Evolutionary conservation across 2,888 invertebrate genomes (phyloP).

Genomic region (Eucriotettix oculatus): DNA sequence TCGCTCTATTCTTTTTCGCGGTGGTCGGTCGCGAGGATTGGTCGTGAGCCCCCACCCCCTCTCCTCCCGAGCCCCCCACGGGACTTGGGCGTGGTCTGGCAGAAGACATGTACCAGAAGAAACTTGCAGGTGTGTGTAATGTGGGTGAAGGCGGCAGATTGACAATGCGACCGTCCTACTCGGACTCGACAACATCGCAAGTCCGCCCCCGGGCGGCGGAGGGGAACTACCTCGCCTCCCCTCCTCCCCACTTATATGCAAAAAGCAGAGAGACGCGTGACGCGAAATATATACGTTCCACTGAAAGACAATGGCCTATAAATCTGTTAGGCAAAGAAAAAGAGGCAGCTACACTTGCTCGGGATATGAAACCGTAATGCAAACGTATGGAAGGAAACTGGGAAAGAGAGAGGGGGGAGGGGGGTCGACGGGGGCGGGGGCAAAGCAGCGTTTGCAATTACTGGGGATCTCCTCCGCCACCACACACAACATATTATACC

Average conservation of each 20-base stretch:
- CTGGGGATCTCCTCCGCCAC: background rate
- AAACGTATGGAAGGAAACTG: slow-evolving; percentile 1
- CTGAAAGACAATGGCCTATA: slow-evolving; percentile 32
- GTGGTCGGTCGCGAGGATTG: background rate
- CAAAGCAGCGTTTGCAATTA: background rate
- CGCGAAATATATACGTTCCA: slow-evolving; percentile 27
- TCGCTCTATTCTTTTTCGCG: background rate
- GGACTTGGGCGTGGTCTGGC: background rate
- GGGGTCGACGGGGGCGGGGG: background rate
- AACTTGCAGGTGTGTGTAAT: background rate
- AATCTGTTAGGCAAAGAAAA: slow-evolving; percentile 20
- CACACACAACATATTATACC: slow-evolving; percentile 12
- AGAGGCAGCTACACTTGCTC: background rate
- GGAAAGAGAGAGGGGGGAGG: background rate
- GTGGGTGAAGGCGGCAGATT: too few species aligned
- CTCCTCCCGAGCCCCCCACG: too few species aligned
- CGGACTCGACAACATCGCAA: background rate
- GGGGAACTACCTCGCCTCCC: background rate
- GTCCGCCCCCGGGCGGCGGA: background rate
- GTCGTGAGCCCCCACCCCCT: background rate
- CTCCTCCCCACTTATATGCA: background rate
- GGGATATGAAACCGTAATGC: background rate
- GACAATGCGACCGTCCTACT: too few species aligned
- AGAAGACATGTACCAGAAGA: background rate
- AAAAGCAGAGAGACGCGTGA: slow-evolving; percentile 2